These are phyloP conservation scores for Coregonus suidteri DNA, from an alignment of 2,797 vertebrate genomes.

Conservation along the genomic window DNA sequence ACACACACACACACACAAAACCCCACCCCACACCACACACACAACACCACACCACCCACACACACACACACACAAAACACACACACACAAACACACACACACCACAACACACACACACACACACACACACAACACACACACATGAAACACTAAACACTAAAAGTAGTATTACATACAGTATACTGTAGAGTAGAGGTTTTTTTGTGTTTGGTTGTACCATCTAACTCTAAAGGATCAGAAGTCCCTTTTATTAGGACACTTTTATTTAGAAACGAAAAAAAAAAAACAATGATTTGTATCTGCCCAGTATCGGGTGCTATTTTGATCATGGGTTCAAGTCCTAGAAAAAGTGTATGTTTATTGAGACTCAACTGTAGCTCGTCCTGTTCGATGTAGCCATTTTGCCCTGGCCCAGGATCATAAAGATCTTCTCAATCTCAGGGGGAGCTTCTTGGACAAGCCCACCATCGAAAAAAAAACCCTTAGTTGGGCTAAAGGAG, in stretches of 20 bases:
- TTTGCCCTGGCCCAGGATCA: slow-evolving; percentile 82
- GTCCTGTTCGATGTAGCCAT: slow-evolving; percentile 80
- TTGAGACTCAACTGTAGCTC: slow-evolving; percentile 78
- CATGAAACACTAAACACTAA: too few relatives aligned
- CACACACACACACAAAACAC: too few relatives aligned
- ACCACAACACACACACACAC: too few relatives aligned
- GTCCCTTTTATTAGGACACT: not conserved
- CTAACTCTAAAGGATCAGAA: not conserved
- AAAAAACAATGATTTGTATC: not conserved
- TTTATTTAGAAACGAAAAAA: not conserved
- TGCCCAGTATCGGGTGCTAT: not conserved
- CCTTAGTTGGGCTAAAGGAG: slow-evolving; percentile 78
- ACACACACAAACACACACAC: too few relatives aligned
- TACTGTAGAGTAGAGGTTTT: not conserved
- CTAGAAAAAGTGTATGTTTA: not conserved
- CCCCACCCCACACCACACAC: not conserved
- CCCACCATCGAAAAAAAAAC: slow-evolving; percentile 80
- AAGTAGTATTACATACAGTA: not conserved
- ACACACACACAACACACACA: too few relatives aligned
- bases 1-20: not conserved
- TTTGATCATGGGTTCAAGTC: not conserved
- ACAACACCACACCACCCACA: not conserved
- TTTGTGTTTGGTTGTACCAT: not conserved
- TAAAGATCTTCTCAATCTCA: slow-evolving; percentile 78
- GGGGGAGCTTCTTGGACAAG: slow-evolving; percentile 74